phyloP scores from a whole-genome alignment of 2,888 invertebrate genomes.

The Oasisia sp. region DNA sequence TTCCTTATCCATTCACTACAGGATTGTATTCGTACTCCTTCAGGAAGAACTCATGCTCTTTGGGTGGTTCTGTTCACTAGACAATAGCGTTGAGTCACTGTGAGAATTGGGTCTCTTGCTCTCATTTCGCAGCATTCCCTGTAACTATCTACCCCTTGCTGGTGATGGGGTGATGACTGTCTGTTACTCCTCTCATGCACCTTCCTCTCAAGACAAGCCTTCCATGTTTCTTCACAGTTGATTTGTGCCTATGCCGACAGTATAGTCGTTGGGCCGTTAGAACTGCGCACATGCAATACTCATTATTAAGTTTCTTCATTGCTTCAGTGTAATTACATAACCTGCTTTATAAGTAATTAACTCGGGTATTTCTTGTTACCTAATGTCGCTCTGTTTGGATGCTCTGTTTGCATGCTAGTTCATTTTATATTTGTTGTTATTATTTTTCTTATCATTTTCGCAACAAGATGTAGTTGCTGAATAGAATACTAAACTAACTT shows the following conservation, averaged over 20 bases:
- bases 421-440: not conserved
- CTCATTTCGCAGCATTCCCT: not conserved
- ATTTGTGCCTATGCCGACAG: too few relatives aligned
- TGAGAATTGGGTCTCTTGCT: not conserved
- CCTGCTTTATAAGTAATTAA: too few relatives aligned
- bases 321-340: not conserved
- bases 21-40: too few relatives aligned
- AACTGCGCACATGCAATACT: not conserved
- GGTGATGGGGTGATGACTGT: too few relatives aligned
- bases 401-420: not conserved
- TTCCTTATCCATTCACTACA: not conserved
- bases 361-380: not conserved
- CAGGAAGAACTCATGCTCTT: not conserved
- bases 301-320: not conserved
- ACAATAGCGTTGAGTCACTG: not conserved
- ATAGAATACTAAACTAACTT: not conserved
- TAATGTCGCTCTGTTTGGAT: not conserved
- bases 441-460: not conserved
- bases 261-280: too few relatives aligned
- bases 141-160: not conserved
- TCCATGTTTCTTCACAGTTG: too few relatives aligned
- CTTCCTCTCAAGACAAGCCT: too few relatives aligned
- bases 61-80: not conserved
- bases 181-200: too few relatives aligned
- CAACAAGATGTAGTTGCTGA: not conserved